Evolutionary conservation across 2,797 vertebrate species (phyloP), one percentile per base, ranked within the genome.

Genomic region (Helarctos malayanus): DNA sequence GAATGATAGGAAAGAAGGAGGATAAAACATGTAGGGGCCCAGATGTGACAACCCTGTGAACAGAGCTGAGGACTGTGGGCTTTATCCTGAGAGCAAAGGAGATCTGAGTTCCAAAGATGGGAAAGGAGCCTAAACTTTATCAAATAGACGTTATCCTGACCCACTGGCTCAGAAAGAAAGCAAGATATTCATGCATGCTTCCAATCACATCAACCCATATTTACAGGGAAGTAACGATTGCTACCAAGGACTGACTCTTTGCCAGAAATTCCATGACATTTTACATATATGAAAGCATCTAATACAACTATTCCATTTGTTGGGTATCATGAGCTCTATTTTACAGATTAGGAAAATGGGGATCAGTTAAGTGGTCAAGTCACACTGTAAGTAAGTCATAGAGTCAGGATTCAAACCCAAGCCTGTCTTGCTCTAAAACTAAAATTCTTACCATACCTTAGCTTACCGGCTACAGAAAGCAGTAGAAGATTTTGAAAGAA

Each of bases 371-470:
- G 79, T 76, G 45, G 71, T 73, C 78, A 92, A 56, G 21, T 91
- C 32, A 80, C 1, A 27, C 2, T 38, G 11, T 89, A 80, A 45
- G 21, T 59, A 91, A 84, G 16, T 23, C 1, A 35, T 21, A 35
- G n/a, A 49, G 35, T 54, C 56, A 88, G 21, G 41, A 94, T 93
- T 82, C 59, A 93, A 89, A 96, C 29, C 16, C 47, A 94, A 80
- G 18, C 14, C n/a, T 68, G 5, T 93, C 10, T 82, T 80, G 18
- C 75, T 76, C 88, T 69, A 54, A 89, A 75, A 52, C 21, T 21
- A 86, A 93, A 85, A 76, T 63, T 73, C 16, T 91, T 84, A 63
- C 38, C 29, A 18, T 15, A 73, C 16, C 16, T 47, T 87, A 84
- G 80, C 19, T 87, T 95, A 27, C 32, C 45, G 71, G 63, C 16